phyloP scores from a whole-genome alignment of 2,888 invertebrate genomes.

The Oligia fasciuncula region DNA sequence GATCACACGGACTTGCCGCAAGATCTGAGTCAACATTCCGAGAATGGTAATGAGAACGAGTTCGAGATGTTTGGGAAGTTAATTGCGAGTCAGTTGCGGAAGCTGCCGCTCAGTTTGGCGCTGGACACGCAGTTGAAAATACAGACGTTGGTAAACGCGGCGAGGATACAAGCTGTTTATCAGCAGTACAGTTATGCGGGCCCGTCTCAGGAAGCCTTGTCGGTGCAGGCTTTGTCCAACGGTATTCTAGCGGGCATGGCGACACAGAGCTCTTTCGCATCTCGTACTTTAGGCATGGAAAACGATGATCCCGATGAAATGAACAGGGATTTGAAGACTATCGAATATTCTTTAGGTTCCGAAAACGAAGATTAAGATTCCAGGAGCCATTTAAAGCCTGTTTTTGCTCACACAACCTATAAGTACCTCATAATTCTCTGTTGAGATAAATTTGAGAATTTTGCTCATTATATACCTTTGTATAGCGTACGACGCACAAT shows the following conservation, averaged over 20 bases:
- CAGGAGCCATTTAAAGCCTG: constrained; percentile 38
- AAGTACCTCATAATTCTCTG: constrained; percentile 72
- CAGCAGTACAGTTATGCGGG: constrained; percentile 88
- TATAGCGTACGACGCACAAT: constrained; percentile 64
- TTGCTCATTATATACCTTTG: constrained; percentile 61
- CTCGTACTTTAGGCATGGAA: constrained; percentile 77
- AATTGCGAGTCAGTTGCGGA: constrained; percentile 87
- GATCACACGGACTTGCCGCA: constrained; percentile 84
- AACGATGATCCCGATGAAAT: constrained; percentile 85
- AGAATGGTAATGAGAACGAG: constrained; percentile 86
- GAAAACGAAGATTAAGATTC: constrained; percentile 81
- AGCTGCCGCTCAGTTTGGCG: constrained; percentile 84
- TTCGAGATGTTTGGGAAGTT: constrained; percentile 88
- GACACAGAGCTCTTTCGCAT: constrained; percentile 79
- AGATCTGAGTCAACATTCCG: constrained; percentile 87
- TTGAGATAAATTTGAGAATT: constrained; percentile 62
- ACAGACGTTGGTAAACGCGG: constrained; percentile 86
- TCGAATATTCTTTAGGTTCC: constrained; percentile 83
- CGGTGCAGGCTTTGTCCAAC: constrained; percentile 86
- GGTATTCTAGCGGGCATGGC: constrained; percentile 86
- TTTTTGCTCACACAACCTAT: constrained; percentile 68
- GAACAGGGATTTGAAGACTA: constrained; percentile 80
- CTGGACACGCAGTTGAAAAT: constrained; percentile 87
- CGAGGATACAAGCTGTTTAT: constrained; percentile 87
- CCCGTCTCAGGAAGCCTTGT: constrained; percentile 86